phyloP scores from a whole-genome alignment of 2,797 vertebrate genomes.

The Coendou prehensilis region DNA sequence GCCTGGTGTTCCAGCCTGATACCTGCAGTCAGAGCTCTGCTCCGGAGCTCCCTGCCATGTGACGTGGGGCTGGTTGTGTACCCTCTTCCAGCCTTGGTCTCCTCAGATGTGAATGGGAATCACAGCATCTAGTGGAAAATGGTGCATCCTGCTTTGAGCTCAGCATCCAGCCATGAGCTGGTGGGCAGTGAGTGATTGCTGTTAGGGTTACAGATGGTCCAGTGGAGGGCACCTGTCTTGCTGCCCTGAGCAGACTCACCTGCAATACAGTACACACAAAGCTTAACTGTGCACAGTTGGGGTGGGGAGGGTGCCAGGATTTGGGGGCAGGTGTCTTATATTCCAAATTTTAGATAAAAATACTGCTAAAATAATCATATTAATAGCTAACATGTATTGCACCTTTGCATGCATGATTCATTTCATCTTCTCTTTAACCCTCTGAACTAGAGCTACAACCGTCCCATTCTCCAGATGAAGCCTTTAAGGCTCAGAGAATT shows the following conservation, averaged over 20 bases:
- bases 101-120: neutral
- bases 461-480: neutral
- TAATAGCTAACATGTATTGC: neutral
- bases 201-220: neutral
- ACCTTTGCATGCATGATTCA: neutral
- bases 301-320: neutral
- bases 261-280: neutral
- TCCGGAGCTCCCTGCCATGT: rapidly evolving
- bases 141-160: neutral
- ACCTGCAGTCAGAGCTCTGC: neutral
- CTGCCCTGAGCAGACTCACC: neutral
- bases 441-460: neutral
- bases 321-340: neutral
- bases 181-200: neutral
- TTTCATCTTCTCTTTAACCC: neutral
- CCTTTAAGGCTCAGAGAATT: neutral
- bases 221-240: neutral
- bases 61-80: neutral
- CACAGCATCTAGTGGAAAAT: neutral
- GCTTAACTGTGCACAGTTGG: neutral
- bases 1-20: neutral
- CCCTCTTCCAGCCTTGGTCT: neutral
- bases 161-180: neutral
- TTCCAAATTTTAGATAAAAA: neutral
- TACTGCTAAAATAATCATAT: conserved; percentile 23